These are phyloP conservation scores for Plebejus melissa DNA, from an alignment of 2,888 invertebrate genomes.

Conservation along the genomic window DNA sequence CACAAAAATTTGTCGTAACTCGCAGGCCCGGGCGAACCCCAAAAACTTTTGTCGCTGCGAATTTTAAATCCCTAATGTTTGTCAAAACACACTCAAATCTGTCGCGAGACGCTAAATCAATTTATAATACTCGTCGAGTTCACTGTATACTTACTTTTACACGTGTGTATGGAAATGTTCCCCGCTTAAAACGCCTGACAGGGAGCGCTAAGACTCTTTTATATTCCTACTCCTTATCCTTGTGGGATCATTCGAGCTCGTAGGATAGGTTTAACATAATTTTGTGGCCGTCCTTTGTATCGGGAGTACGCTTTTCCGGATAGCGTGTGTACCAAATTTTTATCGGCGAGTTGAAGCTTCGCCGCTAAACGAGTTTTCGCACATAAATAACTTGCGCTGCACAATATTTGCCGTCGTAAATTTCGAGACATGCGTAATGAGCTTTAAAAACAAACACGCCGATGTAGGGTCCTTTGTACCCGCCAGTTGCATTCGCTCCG, in stretches of 20 bases:
- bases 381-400: constrained; percentile 53
- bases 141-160: constrained; percentile 55
- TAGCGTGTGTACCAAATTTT: constrained; percentile 53
- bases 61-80: constrained; percentile 73
- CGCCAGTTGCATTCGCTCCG: constrained; percentile 61
- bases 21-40: constrained; percentile 45
- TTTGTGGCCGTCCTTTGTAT: constrained; percentile 65
- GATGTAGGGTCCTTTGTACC: constrained; percentile 57
- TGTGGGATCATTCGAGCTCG: constrained; percentile 73
- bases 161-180: constrained; percentile 72
- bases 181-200: constrained; percentile 67
- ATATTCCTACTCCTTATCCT: constrained; percentile 75
- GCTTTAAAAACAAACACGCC: constrained; percentile 71
- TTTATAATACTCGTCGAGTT: constrained; percentile 71
- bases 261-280: constrained; percentile 76
- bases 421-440: constrained; percentile 63
- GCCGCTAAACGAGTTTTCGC: constrained; percentile 51
- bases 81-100: constrained; percentile 73
- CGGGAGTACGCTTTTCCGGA: constrained; percentile 49
- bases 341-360: constrained; percentile 53
- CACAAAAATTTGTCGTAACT: constrained; percentile 22
- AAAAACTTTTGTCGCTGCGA: constrained; percentile 66
- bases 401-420: constrained; percentile 60
- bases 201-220: constrained; percentile 75
- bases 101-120: constrained; percentile 76